Base-by-base conservation (phyloP, 2,888 invertebrate genomes). In the Agrilus mali region DNA sequence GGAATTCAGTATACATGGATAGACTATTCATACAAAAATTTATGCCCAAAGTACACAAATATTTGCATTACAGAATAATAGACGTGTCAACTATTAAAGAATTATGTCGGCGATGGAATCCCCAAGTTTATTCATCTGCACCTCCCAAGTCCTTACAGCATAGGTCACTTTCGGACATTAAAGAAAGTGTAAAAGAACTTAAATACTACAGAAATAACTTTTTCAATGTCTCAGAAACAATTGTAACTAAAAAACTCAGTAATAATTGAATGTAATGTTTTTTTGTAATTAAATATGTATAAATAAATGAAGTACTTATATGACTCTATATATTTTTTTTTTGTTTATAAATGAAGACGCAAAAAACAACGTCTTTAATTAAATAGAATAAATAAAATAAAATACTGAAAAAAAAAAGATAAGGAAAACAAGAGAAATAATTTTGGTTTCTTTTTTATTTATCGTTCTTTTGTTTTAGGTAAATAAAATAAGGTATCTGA, bases 61-160 rank as follows among this genome's bases (percentile, higher is more conserved):
- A 90, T 61, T 68, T 96, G 50, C 93, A 96, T 62, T 94, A 96
- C 65, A 77, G 96, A 55, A 82, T 90, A 36, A 80, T 98, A 49
- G 97, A 97, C 71, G 93, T 95, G 2, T 88, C 87, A 32, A 78
- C 87, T 0, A 67, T 97, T 14, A 95, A 94, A 63, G 94, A 95
- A 65, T 62, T 96, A 41, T 77, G 74, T 10, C 75, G 73, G 50
- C 65, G 86, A 13, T 96, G 95, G 94, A 80, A 80, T 64, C 75
- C 77, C 3, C 68, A 72, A 14, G 61, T 79, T 8, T 75, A 65
- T 53, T 64, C 70, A 12, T 59, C 56, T n/a, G 66, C 69, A 40
- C 85, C 86, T 0, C 60, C 61, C 38, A 89, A 89, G 57, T 65
- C 60, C 39, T 70, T 76, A n/a, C 55, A 63, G 1, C 90, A 92